Conservation (phyloP, 2,888 invertebrate genomes). For the Ferrisia virgata region DNA sequence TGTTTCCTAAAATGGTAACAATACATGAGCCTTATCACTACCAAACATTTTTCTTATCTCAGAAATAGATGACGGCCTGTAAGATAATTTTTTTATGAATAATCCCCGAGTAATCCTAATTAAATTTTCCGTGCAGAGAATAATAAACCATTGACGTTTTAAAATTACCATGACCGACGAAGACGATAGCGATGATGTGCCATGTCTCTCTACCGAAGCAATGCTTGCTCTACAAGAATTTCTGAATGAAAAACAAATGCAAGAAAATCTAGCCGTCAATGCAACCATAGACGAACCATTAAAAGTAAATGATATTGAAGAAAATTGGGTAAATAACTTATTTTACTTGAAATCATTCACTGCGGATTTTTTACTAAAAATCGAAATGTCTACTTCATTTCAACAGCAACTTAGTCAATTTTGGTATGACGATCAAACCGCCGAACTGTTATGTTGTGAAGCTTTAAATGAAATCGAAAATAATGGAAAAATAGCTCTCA, state of each 20-base stretch:
- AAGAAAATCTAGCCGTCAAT: neutral
- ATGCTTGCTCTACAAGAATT: conserved; percentile 8
- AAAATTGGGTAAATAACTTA: conserved; percentile 15
- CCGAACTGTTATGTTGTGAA: conserved; percentile 66
- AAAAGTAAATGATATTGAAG: conserved; percentile 29
- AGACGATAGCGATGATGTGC: conserved; percentile 31
- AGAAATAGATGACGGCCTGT: neutral
- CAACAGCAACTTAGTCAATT: conserved; percentile 93
- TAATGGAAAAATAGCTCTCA: conserved; percentile 69
- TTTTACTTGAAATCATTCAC: neutral
- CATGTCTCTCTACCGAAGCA: neutral
- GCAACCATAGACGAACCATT: neutral
- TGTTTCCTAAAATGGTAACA: neutral
- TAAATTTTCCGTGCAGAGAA: neutral
- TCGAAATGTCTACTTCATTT: no score
- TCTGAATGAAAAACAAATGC: neutral
- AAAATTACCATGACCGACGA: neutral
- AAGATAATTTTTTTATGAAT: neutral
- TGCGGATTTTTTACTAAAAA: no score
- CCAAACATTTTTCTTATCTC: neutral
- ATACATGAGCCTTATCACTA: neutral
- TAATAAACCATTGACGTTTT: neutral
- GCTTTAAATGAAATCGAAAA: conserved; percentile 59
- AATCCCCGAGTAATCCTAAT: neutral
- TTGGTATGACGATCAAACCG: conserved; percentile 88